Percentiles rank a stretch among this genome's conserved stretches.
Conservation (phyloP, 1,140 invertebrate species). For the Pygmarrhopalites habei region DNA sequence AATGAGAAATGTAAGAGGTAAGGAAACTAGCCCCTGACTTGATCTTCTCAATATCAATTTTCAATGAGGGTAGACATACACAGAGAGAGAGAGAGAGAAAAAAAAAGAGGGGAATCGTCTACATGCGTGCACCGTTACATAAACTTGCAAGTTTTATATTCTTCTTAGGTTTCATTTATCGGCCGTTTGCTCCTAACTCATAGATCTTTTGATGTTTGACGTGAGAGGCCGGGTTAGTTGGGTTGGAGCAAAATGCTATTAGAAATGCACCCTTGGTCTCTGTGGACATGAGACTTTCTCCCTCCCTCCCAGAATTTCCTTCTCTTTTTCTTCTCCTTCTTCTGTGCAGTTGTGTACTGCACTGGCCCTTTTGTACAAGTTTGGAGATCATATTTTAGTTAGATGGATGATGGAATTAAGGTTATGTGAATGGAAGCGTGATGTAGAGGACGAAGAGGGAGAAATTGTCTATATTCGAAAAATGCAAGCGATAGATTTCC, state of each 20-base stretch:
- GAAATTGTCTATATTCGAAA: too few species aligned
- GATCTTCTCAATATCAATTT: conserved; percentile 24
- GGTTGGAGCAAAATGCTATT: too few species aligned
- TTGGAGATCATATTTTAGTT: neutral
- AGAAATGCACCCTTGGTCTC: conserved; percentile 24
- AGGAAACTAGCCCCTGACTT: too few species aligned
- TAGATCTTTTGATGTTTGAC: conserved; percentile 22
- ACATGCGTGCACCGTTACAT: too few species aligned
- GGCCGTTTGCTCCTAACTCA: conserved; percentile 18
- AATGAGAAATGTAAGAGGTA: too few species aligned
- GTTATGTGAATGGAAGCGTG: too few species aligned
- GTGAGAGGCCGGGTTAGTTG: too few species aligned
- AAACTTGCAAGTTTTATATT: conserved; percentile 11
- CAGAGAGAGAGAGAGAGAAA: too few species aligned
- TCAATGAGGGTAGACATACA: conserved; percentile 6
- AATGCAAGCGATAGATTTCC: neutral
- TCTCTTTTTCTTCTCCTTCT: neutral
- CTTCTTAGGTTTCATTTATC: conserved; percentile 28
- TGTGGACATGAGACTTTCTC: conserved; percentile 10
- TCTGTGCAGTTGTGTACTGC: too few species aligned
- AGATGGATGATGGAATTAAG: neutral
- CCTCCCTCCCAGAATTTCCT: conserved; percentile 4
- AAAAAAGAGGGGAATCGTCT: too few species aligned
- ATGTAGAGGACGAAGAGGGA: too few species aligned
- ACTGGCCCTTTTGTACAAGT: neutral